A percentile compares a stretch with the other conserved stretches of the same genome.
These are phyloP conservation scores for Chaetorhynchus papuensis DNA, from an alignment of 2,113 vertebrate genomes.

Conservation along the genomic window DNA sequence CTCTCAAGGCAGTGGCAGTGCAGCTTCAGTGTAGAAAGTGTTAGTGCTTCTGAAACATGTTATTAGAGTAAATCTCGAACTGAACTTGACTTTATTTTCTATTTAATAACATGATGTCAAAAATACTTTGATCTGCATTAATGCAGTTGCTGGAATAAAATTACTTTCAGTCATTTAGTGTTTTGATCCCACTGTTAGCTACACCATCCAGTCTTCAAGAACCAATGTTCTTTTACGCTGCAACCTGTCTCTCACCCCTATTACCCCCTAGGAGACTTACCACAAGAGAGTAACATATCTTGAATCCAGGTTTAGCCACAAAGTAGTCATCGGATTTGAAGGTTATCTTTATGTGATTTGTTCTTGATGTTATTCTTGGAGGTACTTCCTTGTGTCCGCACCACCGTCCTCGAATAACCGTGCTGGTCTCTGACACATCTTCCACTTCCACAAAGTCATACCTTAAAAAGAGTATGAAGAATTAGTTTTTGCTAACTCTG, in stretches of 20 bases:
- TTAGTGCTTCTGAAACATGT: not conserved
- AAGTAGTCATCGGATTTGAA: conserved; percentile 97
- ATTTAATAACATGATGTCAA: not conserved
- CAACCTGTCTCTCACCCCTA: not conserved
- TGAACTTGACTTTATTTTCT: conserved; percentile 6
- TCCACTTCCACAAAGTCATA: conserved; percentile 97
- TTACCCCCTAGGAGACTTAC: conserved; percentile 72
- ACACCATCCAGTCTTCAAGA: not conserved
- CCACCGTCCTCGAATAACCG: conserved; percentile 91
- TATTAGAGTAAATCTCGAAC: not conserved
- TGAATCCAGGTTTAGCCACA: conserved; percentile 96
- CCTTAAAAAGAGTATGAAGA: conserved; percentile 65
- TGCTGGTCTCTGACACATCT: conserved; percentile 87
- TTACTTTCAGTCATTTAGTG: not conserved
- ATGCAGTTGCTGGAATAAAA: not conserved
- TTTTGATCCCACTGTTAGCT: not conserved
- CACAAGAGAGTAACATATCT: conserved; percentile 89
- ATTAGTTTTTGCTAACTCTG: not conserved
- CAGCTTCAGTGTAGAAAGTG: not conserved
- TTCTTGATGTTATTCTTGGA: conserved; percentile 86
- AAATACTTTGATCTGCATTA: not conserved
- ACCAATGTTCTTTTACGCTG: not conserved
- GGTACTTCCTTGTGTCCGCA: conserved; percentile 89
- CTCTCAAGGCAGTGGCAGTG: not conserved
- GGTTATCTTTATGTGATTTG: conserved; percentile 88